Percentiles rank a stretch among this genome's conserved stretches.
Conservation (phyloP, 2,113 vertebrate genomes). For the Xenopus tropicalis region DNA sequence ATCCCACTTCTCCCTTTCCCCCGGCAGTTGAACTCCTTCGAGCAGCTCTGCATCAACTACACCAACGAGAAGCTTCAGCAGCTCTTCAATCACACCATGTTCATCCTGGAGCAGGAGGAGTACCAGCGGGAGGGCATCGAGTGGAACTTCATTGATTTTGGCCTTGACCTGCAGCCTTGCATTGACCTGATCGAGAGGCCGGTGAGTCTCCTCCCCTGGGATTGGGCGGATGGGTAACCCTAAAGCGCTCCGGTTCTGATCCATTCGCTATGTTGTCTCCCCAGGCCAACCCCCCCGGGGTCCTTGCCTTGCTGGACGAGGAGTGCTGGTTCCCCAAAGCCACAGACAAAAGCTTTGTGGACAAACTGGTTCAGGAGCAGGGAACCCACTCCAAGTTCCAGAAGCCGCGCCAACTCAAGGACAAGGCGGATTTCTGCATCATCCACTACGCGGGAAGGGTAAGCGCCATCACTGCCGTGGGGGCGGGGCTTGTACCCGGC, state of each 20-base stretch:
- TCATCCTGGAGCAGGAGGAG: slow-evolving; percentile 97
- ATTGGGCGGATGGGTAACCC: background rate
- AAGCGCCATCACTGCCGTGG: slow-evolving; percentile 15
- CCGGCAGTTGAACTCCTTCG: slow-evolving; percentile 91
- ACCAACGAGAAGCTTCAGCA: slow-evolving; percentile 98
- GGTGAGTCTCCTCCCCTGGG: slow-evolving; percentile 58
- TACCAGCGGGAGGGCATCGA: slow-evolving; percentile 97
- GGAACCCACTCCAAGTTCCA: slow-evolving; percentile 95
- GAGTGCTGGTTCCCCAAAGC: slow-evolving; percentile 99
- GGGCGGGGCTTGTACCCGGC: too few relatives aligned
- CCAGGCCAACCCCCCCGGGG: slow-evolving; percentile 91
- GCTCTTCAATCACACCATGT: slow-evolving; percentile 99
- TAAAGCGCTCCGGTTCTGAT: background rate
- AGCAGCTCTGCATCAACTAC: slow-evolving; percentile 97
- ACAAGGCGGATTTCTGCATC: slow-evolving; percentile 96
- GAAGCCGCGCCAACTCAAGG: slow-evolving; percentile 91
- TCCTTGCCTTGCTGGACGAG: slow-evolving; percentile 91
- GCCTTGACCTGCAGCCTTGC: slow-evolving; percentile 94
- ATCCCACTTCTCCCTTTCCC: background rate
- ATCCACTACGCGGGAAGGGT: slow-evolving; percentile 97
- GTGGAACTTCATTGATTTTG: slow-evolving; percentile 99
- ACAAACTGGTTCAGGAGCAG: slow-evolving; percentile 94
- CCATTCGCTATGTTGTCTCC: background rate
- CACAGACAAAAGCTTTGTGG: slow-evolving; percentile 94
- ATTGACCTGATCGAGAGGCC: slow-evolving; percentile 94